Base-by-base conservation (phyloP, 2,113 vertebrate genomes). In the Gracilinanus agilis region DNA sequence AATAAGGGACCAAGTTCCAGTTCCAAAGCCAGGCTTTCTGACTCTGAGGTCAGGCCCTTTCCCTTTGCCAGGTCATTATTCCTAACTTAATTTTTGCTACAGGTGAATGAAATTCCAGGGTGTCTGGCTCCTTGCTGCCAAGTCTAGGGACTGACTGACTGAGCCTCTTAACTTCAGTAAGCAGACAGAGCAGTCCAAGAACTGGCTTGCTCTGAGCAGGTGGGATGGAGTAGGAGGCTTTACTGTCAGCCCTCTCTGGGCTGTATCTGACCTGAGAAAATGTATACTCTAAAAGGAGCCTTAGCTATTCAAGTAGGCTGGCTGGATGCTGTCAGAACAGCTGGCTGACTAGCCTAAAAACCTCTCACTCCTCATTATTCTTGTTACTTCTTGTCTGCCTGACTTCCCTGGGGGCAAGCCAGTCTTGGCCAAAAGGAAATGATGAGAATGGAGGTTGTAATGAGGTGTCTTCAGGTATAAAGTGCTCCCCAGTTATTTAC, bases 341-440 rank as follows among this genome's bases (percentile, higher is more conserved):
- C 44, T 67, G 58, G 11, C 75, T 90, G 90, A 29, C 21, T 55
- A 83, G 83, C 53, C 90, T 40, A 40, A 25, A 61, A 25, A n/a
- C 1, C 53, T 44, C 92, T 75, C 34, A 40, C 34, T n/a, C 44
- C 21, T 1, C 13, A 90, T n/a, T 49, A 49, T 53, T 90, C 44
- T 44, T n/a, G 2, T 83, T 89, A 21, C 8, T 34, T 25, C 56
- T 58, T 54, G 10, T 93, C 56, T 93, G 55, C 88, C 54, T 90
- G 83, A 40, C 92, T 92, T 88, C 89, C 53, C 89, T 88, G 53
- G 88, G 94, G 93, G 88, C n/a, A 93, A 94, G 54, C 24, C 44
- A 55, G 93, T 27, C 75, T 24, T 54, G 75, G 54, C 95, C 67
- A 49, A 90, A 54, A 92, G 92, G 90, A 91, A 92, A 75, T 44